These are phyloP conservation scores for Trissolcus basalis DNA, from an alignment of 1,140 invertebrate genomes.

Conservation along the genomic window DNA sequence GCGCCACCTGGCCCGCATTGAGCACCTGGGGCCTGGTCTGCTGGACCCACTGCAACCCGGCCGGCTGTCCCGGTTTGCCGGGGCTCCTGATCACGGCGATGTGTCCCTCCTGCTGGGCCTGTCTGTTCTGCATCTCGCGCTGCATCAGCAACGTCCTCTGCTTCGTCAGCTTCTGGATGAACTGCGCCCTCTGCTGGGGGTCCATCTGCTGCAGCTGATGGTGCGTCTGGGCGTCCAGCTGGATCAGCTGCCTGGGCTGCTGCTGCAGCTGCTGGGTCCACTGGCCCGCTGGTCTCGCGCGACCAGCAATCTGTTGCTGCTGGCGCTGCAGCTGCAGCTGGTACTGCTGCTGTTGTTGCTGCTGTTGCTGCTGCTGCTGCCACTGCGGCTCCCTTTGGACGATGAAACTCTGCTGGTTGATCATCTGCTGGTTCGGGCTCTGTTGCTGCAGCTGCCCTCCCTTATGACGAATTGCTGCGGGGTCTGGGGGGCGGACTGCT, in stretches of 20 bases:
- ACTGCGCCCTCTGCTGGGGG: conserved; percentile 84
- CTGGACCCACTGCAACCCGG: conserved; percentile 71
- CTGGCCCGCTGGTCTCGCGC: conserved; percentile 70
- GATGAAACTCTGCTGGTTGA: conserved; percentile 75
- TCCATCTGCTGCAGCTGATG: conserved; percentile 89
- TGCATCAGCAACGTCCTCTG: conserved; percentile 79
- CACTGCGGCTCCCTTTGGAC: conserved; percentile 79
- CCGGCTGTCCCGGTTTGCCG: conserved; percentile 75
- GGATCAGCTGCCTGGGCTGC: conserved; percentile 81
- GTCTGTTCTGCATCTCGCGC: conserved; percentile 76
- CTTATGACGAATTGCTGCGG: conserved; percentile 78
- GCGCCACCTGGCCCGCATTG: conserved; percentile 68
- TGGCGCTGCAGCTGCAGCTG: conserved; percentile 68
- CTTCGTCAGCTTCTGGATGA: conserved; percentile 85
- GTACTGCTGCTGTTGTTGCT: conserved; percentile 71
- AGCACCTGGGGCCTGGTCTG: conserved; percentile 76
- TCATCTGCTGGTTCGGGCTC: conserved; percentile 71
- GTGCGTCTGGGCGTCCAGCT: conserved; percentile 86
- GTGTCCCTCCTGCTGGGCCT: conserved; percentile 75
- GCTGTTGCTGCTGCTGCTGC: conserved; percentile 74
- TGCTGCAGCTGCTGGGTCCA: conserved; percentile 74
- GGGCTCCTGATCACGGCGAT: conserved; percentile 76
- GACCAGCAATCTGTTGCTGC: conserved; percentile 74
- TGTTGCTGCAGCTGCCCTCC: conserved; percentile 78
- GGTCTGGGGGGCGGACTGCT: conserved; percentile 73